Conservation (phyloP, 2,888 invertebrate genomes). For the Agrochola macilenta region DNA sequence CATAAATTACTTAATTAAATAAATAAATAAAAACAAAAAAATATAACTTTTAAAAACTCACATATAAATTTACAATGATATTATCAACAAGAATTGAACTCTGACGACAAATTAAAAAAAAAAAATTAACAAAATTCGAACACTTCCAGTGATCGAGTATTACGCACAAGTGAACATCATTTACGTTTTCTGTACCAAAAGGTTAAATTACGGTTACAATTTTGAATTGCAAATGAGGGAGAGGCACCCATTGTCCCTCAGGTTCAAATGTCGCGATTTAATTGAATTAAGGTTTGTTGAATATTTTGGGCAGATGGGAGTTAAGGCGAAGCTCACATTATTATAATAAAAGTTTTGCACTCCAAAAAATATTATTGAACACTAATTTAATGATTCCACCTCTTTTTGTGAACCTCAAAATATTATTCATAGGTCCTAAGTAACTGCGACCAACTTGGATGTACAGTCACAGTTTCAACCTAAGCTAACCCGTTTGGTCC, state of each 20-base stretch:
- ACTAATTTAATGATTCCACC: too few relatives aligned
- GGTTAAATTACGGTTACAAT: too few relatives aligned
- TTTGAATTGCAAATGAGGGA: constrained; percentile 28
- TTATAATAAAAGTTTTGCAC: too few relatives aligned
- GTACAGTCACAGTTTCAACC: too few relatives aligned
- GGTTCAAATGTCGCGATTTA: constrained; percentile 9
- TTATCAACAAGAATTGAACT: background rate
- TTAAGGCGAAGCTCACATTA: constrained; percentile 10
- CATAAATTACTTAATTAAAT: too few relatives aligned
- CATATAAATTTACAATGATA: background rate
- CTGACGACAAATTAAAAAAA: too few relatives aligned
- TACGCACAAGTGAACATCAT: constrained; percentile 6
- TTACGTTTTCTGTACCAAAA: background rate
- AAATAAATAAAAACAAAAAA: background rate
- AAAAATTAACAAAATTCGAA: background rate
- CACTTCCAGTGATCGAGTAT: background rate
- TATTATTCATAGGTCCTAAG: too few relatives aligned
- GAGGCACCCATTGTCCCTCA: accelerated
- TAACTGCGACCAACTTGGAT: too few relatives aligned
- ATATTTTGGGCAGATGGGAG: background rate
- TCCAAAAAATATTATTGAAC: too few relatives aligned
- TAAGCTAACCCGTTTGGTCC: too few relatives aligned
- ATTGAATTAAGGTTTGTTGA: too few relatives aligned
- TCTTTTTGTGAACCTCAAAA: too few relatives aligned
- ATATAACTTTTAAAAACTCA: background rate